phyloP scores from a whole-genome alignment of 2,113 vertebrate genomes.

The Ageneiosus marmoratus region DNA sequence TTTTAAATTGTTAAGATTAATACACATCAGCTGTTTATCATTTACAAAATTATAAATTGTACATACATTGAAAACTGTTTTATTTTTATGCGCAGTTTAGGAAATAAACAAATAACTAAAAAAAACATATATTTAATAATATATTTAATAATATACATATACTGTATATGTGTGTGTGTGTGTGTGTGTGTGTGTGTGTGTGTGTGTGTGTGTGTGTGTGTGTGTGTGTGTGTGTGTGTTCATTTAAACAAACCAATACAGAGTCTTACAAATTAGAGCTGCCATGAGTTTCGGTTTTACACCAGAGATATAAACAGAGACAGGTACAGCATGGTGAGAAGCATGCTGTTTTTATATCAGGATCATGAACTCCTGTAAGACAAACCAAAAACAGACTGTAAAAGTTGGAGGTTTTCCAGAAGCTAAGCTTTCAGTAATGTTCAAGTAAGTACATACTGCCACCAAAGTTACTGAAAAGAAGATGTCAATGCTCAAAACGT shows the following conservation, averaged over 20 bases:
- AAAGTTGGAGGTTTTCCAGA: slow-evolving; percentile 3
- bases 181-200: no score
- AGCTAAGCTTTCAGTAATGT: not conserved
- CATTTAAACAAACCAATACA: not conserved
- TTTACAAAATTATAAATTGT: not conserved
- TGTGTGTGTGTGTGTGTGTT: no score
- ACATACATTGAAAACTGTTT: not conserved
- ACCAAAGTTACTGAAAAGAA: not conserved
- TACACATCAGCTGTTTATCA: not conserved
- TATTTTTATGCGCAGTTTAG: not conserved
- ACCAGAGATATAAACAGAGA: not conserved
- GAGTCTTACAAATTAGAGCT: not conserved
- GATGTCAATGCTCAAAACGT: slow-evolving; percentile 47
- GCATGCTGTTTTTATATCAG: not conserved
- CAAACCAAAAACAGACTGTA: not conserved
- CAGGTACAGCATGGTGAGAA: not conserved
- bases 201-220: no score
- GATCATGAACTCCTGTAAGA: not conserved
- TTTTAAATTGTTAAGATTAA: not conserved
- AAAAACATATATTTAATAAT: no score
- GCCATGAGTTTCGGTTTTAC: not conserved
- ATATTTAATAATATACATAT: no score
- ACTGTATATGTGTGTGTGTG: no score
- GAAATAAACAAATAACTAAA: not conserved
- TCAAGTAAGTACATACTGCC: not conserved